Percentiles rank a stretch among this genome's conserved stretches.
Evolutionary conservation across 92 coral and sea anemone genomes (phyloP).

Genomic region (Paramuricea clavata): DNA sequence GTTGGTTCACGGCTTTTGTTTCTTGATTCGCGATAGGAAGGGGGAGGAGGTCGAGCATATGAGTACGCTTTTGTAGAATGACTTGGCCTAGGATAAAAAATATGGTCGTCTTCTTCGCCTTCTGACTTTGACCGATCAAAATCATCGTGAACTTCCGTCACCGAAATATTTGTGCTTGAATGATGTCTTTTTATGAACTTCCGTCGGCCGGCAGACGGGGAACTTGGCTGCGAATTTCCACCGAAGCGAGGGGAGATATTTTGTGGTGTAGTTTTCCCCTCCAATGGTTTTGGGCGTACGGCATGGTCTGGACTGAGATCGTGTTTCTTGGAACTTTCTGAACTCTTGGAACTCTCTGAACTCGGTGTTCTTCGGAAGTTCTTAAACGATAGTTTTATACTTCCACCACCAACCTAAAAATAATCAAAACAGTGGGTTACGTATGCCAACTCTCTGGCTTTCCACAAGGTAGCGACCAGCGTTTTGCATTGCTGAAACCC

Average conservation of each 20-base stretch:
- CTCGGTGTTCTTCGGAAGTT: conserved; percentile 1
- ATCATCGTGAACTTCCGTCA: conserved; percentile 24
- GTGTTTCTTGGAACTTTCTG: conserved; percentile 26
- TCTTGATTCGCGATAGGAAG: conserved; percentile 81
- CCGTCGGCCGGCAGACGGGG: conserved; percentile 38
- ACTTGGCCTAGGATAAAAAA: conserved; percentile 19
- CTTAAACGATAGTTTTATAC: conserved; percentile 41
- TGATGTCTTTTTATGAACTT: conserved; percentile 48
- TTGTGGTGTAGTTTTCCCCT: conserved; percentile 26
- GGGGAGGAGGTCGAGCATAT: conserved; percentile 98
- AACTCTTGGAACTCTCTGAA: conserved; percentile 16
- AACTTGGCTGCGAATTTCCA: conserved; percentile 29
- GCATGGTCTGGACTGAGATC: background rate
- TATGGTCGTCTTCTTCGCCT: conserved; percentile 36
- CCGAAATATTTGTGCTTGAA: conserved; percentile 27
- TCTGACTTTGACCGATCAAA: conserved; percentile 45
- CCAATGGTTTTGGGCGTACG: background rate
- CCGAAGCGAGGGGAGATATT: background rate
- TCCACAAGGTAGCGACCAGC: background rate
- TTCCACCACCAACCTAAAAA: conserved; percentile 37
- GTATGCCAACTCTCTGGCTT: background rate
- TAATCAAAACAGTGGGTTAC: background rate
- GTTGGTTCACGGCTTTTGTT: conserved; percentile 67
- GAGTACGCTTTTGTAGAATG: conserved; percentile 86
- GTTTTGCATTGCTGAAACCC: too few species aligned